These are phyloP conservation scores for Frankliniella fusca DNA, from an alignment of 2,888 invertebrate species.

Conservation along the genomic window DNA sequence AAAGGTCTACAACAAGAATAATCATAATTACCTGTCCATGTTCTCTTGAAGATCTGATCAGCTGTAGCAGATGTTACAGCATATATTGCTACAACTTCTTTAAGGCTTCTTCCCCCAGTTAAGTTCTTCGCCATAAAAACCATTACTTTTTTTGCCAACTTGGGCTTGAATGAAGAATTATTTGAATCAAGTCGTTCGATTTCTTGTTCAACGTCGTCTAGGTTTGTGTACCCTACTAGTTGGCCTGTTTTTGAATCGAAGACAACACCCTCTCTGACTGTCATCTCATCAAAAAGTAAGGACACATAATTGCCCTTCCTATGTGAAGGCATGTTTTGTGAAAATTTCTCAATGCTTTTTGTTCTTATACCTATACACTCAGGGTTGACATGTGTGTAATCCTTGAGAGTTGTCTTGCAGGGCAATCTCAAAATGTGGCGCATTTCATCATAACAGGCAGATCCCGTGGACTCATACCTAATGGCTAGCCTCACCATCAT, in stretches of 20 bases:
- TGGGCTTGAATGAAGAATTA: background rate
- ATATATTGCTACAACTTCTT: background rate
- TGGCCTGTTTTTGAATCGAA: background rate
- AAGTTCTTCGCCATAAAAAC: background rate
- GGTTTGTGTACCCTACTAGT: background rate
- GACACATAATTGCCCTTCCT: background rate
- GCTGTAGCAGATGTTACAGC: background rate
- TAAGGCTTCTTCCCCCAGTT: background rate
- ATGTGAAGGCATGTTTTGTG: background rate
- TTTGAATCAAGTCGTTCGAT: background rate
- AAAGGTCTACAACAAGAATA: too few species aligned
- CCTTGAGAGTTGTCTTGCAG: background rate
- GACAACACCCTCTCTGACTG: background rate
- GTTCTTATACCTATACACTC: background rate
- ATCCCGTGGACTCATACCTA: background rate
- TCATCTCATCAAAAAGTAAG: background rate
- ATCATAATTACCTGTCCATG: background rate
- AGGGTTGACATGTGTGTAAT: background rate
- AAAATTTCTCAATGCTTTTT: background rate
- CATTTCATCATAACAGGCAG: background rate
- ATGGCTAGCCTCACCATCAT: background rate
- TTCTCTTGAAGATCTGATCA: background rate
- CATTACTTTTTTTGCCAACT: background rate
- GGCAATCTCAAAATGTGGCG: background rate
- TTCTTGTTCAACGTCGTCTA: background rate